Conservation (phyloP, 2,888 invertebrate species). For the Luperina testacea region DNA sequence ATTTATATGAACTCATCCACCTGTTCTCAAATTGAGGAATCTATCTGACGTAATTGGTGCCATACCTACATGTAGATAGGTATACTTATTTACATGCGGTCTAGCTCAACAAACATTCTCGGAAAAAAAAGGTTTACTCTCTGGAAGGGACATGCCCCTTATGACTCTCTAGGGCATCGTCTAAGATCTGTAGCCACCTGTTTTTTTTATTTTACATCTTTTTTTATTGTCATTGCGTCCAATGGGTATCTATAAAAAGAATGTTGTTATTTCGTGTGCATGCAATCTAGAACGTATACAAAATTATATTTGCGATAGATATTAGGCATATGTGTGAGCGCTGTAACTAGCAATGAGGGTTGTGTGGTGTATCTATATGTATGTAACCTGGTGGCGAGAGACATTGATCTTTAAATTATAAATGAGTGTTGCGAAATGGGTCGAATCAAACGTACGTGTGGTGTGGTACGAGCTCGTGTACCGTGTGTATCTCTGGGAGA, state of each 20-base stretch:
- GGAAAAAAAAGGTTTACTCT: slow-evolving; percentile 73
- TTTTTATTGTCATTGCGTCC: slow-evolving; percentile 75
- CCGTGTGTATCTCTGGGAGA: slow-evolving; percentile 46
- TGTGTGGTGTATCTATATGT: slow-evolving; percentile 22
- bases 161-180: slow-evolving; percentile 78
- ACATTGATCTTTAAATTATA: slow-evolving; percentile 76
- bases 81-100: slow-evolving; percentile 56
- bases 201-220: slow-evolving; percentile 71
- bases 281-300: slow-evolving; percentile 28
- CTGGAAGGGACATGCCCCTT: slow-evolving; percentile 75
- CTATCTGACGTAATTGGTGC: slow-evolving; percentile 36
- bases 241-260: slow-evolving; percentile 58
- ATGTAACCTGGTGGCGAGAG: slow-evolving; percentile 60
- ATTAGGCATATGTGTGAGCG: slow-evolving; percentile 6
- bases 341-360: slow-evolving; percentile 39
- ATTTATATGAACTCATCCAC: slow-evolving; percentile 40
- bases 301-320: slow-evolving; percentile 14
- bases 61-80: not conserved
- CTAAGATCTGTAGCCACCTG: slow-evolving; percentile 76
- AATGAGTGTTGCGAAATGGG: slow-evolving; percentile 75
- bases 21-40: slow-evolving; percentile 50
- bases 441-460: slow-evolving; percentile 68
- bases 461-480: slow-evolving; percentile 52
- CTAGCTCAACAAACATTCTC: slow-evolving; percentile 65
- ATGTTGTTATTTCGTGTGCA: slow-evolving; percentile 29